A percentile compares a stretch with the other conserved stretches of the same genome.
Conservation (phyloP, 1,140 invertebrate species). For the Andricus grossulariae region DNA sequence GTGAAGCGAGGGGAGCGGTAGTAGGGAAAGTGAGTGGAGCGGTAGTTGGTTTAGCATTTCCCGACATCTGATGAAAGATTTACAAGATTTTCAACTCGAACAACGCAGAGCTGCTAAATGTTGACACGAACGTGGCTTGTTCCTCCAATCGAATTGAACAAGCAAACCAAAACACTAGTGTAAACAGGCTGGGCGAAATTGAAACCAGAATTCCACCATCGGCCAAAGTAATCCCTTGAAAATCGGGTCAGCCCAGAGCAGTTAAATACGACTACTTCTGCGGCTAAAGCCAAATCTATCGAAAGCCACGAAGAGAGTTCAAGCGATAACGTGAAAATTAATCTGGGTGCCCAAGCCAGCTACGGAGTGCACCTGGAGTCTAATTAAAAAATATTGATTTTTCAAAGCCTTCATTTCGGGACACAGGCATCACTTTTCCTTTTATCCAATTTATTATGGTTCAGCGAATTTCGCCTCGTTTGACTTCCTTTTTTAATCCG, state of each 20-base stretch:
- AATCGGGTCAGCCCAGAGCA: background rate
- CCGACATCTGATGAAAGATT: too few relatives aligned
- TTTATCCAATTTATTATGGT: too few relatives aligned
- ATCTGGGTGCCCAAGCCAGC: background rate
- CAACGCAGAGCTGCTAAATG: background rate
- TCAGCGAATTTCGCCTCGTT: background rate
- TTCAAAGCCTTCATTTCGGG: too few relatives aligned
- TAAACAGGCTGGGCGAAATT: background rate
- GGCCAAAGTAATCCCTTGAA: slow-evolving; percentile 26
- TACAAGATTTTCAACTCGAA: background rate
- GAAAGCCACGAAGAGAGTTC: background rate
- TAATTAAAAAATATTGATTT: slow-evolving; percentile 21
- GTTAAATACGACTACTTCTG: slow-evolving; percentile 19
- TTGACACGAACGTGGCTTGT: slow-evolving; percentile 1
- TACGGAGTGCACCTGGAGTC: background rate
- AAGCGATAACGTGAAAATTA: slow-evolving; percentile 8
- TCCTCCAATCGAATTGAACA: slow-evolving; percentile 17
- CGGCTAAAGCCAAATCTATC: slow-evolving; percentile 11
- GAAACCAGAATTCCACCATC: slow-evolving; percentile 1
- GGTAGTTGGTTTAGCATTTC: too few relatives aligned
- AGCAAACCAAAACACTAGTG: slow-evolving; percentile 20
- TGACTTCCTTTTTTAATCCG: background rate
- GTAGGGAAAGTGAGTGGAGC: too few relatives aligned
- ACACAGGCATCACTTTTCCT: too few relatives aligned
- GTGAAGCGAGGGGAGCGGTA: too few relatives aligned